These are phyloP conservation scores for Scleropages formosus DNA, from an alignment of 2,797 vertebrate species.

Conservation along the genomic window DNA sequence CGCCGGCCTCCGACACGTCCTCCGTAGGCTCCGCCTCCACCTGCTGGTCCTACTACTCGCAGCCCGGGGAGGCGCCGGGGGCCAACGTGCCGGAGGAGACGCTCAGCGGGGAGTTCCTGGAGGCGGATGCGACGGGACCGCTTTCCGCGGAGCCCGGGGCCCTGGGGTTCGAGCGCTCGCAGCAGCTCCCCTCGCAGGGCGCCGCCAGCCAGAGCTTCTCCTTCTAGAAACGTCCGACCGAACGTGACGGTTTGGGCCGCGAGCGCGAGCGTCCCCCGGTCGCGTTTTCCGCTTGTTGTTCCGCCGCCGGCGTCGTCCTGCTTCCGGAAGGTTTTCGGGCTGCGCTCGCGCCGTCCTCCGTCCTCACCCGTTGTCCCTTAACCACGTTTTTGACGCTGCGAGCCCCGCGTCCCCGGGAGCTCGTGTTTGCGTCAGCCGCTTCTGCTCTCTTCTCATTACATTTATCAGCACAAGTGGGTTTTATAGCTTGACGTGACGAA, in stretches of 20 bases:
- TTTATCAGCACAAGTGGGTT: too few relatives aligned
- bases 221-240: conserved; percentile 38
- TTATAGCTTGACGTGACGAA: too few relatives aligned
- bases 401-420: too few relatives aligned
- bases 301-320: too few relatives aligned
- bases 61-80: conserved; percentile 27
- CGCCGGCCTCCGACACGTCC: conserved; percentile 38
- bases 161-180: conserved; percentile 48
- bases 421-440: too few relatives aligned
- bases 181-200: conserved; percentile 55
- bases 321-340: too few relatives aligned
- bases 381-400: conserved; percentile 55
- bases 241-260: too few relatives aligned
- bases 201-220: conserved; percentile 61
- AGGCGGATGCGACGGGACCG: conserved; percentile 41
- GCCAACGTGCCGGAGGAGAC: conserved; percentile 72
- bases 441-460: too few relatives aligned
- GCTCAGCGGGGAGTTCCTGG: conserved; percentile 49
- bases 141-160: conserved; percentile 53
- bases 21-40: conserved; percentile 48
- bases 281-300: too few relatives aligned
- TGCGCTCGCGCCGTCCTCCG: neutral
- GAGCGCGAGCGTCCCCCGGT: too few relatives aligned
- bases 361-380: too few relatives aligned
- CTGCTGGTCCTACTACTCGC: conserved; percentile 42